A percentile compares a stretch with the other conserved stretches of the same genome.
These are phyloP conservation scores for Lutraria lutraria DNA, from an alignment of 2,888 invertebrate genomes.

Conservation along the genomic window DNA sequence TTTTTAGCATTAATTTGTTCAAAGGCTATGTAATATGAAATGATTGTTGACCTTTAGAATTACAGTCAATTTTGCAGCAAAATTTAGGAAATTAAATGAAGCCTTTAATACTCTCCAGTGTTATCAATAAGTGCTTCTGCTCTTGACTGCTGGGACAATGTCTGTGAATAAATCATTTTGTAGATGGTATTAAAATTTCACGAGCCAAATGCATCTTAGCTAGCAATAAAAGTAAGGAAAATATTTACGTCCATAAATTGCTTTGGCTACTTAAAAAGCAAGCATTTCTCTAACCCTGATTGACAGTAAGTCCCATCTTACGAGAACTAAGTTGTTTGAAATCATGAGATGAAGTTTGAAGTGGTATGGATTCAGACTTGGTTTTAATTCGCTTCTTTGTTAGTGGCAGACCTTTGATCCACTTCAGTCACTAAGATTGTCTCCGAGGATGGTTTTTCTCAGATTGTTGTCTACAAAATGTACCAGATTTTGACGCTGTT, in stretches of 20 bases:
- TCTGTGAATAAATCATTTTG: not conserved
- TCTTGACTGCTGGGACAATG: not conserved
- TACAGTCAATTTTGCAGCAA: too few relatives aligned
- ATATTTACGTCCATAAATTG: not conserved
- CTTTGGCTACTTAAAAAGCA: not conserved
- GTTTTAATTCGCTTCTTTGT: not conserved
- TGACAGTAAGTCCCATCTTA: not conserved
- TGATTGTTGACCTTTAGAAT: too few relatives aligned
- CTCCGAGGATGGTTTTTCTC: not conserved
- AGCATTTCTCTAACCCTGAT: not conserved
- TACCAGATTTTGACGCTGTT: not conserved
- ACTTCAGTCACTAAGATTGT: constrained; percentile 14
- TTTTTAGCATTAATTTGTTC: too few relatives aligned
- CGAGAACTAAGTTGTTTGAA: constrained; percentile 10
- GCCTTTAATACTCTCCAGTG: too few relatives aligned
- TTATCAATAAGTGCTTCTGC: too few relatives aligned
- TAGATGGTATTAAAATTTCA: constrained; percentile 10
- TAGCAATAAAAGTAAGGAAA: not conserved
- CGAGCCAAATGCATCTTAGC: not conserved
- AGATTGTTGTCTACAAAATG: constrained; percentile 3
- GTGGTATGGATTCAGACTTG: not conserved
- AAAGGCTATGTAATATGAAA: too few relatives aligned
- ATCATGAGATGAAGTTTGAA: not conserved
- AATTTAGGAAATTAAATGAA: too few relatives aligned
- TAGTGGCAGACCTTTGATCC: not conserved